A percentile compares a stretch with the other conserved stretches of the same genome.
Evolutionary conservation across 1,140 invertebrate species (phyloP).

Genomic region (Scylla paramamosain): DNA sequence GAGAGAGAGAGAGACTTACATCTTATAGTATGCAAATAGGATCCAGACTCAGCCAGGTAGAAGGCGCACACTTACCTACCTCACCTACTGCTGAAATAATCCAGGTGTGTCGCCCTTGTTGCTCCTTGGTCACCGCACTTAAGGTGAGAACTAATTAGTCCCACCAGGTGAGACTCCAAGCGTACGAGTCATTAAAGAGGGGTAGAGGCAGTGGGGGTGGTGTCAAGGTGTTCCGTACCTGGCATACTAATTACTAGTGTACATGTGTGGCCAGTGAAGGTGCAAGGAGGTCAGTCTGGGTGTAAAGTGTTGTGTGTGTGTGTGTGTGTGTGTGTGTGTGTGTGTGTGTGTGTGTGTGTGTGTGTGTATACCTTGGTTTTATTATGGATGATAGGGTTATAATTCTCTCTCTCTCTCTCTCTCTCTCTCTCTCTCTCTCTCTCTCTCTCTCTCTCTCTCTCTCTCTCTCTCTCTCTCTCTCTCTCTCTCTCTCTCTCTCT

Average conservation of each 20-base stretch:
- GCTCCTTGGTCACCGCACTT: constrained; percentile 26
- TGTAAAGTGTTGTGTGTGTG: neutral
- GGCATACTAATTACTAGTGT: constrained; percentile 28
- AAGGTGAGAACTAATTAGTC: constrained; percentile 57
- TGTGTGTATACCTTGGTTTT: neutral
- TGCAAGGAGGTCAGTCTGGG: neutral
- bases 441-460: constrained; percentile 69
- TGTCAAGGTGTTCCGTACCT: constrained; percentile 14
- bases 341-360: neutral
- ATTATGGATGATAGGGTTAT: neutral
- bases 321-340: neutral
- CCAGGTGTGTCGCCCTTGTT: constrained; percentile 41
- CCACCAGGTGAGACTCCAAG: constrained; percentile 38
- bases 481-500: constrained; percentile 65
- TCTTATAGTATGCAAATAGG: neutral
- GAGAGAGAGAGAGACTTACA: neutral
- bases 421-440: constrained; percentile 64
- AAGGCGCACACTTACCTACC: neutral
- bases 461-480: constrained; percentile 68
- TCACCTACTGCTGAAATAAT: constrained; percentile 26
- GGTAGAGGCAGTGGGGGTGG: neutral
- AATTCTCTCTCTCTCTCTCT: constrained; percentile 57
- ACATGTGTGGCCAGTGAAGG: neutral
- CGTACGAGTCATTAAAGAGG: constrained; percentile 16
- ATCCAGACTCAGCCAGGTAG: neutral